Evolutionary conservation across 2,113 vertebrate genomes (phyloP), one percentile per base, ranked within the genome.

Genomic region (Stictonetta naevosa): DNA sequence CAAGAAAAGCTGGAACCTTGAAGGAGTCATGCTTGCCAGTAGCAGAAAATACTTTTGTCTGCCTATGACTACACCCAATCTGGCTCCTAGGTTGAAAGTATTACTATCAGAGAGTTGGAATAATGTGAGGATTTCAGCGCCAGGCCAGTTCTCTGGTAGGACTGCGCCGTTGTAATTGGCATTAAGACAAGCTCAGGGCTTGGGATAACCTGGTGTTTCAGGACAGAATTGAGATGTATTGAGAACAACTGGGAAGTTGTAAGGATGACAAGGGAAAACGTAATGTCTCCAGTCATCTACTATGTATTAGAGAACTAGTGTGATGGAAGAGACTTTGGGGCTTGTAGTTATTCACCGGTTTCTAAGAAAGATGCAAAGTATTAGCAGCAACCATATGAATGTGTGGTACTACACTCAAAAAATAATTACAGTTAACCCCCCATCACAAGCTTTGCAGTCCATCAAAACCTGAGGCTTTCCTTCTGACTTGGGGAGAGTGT

Each of bases 21-120:
- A 62, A 93, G 81, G 80, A 86, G 60, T 90, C 34, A 4, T n/a
- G 52, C 75, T 78, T 94, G 88, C 88, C 80, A 95, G 77, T 31
- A 64, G 53, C 58, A 84, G 78, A 93, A 94, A 81, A 22, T 20
- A 56, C 69, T 73, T 34, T 93, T 86, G 89, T 87, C 92, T 89
- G 36, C 0, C 0, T 82, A 28, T 64, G 58, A 79, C 53, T 91
- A 40, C 31, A 84, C 73, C 53, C 69, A 91, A 40, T 79, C 91
- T 72, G 69, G 74, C 62, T 91, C 86, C 42, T 11, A 62, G 69
- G 53, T 90, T 90, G 20, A 1, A 81, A 92, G 58, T 75, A 76
- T 84, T 88, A 56, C 58, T 92, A 84, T 79, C 74, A 76, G 69
- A 56, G 1, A 68, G 77, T 8, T 95, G 72, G 93, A 92, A 86